Conservation (phyloP, 2,888 invertebrate genomes). For the Drosophila meridionalis region DNA sequence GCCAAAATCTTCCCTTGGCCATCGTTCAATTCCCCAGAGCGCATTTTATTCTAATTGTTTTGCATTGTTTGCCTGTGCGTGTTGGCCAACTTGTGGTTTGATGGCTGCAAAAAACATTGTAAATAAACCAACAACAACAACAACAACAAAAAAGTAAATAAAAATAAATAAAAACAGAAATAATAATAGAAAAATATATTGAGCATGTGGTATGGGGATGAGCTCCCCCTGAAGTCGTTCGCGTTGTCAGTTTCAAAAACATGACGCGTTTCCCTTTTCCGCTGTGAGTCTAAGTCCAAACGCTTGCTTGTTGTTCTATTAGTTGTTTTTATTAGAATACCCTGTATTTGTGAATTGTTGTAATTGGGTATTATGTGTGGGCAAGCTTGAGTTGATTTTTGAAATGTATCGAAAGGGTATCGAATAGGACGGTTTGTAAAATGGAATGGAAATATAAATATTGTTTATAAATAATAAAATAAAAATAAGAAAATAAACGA, state of each 20-base stretch:
- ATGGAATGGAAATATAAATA: too few relatives aligned
- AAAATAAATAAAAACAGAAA: constrained; percentile 28
- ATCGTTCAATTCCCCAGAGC: constrained; percentile 67
- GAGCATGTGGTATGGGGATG: constrained; percentile 8
- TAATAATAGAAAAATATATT: constrained; percentile 35
- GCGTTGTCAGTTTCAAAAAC: constrained; percentile 40
- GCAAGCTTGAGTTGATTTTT: background rate
- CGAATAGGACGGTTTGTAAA: too few relatives aligned
- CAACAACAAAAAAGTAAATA: background rate
- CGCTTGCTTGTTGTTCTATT: constrained; percentile 20
- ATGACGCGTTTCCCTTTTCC: constrained; percentile 50
- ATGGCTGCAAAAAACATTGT: constrained; percentile 20
- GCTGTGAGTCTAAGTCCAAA: constrained; percentile 18
- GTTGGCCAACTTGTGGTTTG: constrained; percentile 44
- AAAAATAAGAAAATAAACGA: background rate
- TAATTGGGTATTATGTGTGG: background rate
- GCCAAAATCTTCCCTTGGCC: constrained; percentile 34
- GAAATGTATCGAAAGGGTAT: too few relatives aligned
- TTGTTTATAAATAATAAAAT: background rate
- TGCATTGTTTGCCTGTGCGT: constrained; percentile 70
- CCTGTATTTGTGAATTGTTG: constrained; percentile 3
- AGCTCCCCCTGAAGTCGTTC: constrained; percentile 9
- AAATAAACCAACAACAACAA: constrained; percentile 20
- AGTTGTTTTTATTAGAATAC: constrained; percentile 20
- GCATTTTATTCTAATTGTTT: constrained; percentile 83